A percentile compares a stretch with the other conserved stretches of the same genome.
Evolutionary conservation across 2,888 invertebrate species (phyloP).

Genomic region (Megalurothrips usitatus): DNA sequence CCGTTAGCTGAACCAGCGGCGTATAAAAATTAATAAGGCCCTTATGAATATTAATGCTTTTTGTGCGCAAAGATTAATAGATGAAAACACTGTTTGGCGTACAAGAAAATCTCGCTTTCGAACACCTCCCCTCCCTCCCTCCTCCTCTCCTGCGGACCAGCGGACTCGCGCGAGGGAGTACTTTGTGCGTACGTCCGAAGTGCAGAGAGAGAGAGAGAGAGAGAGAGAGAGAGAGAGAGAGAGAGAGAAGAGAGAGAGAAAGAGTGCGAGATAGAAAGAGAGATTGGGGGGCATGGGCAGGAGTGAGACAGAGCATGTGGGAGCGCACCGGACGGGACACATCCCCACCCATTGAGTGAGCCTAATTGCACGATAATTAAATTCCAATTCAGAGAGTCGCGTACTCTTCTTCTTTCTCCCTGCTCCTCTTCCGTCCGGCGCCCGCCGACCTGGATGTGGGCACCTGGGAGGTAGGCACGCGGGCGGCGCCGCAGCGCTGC

Average conservation of each 20-base stretch:
- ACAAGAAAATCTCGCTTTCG: constrained; percentile 9
- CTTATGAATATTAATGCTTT: constrained; percentile 11
- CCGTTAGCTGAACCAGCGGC: constrained; percentile 23
- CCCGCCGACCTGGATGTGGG: neutral
- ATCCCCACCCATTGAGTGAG: neutral
- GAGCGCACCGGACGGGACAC: neutral
- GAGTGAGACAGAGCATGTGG: neutral
- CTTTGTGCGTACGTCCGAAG: too few species aligned
- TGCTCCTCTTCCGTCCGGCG: neutral
- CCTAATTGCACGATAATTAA: constrained; percentile 23
- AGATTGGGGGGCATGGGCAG: neutral
- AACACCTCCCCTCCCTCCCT: neutral
- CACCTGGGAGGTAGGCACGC: neutral
- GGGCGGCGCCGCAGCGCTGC: neutral
- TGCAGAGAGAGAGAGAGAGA: too few species aligned
- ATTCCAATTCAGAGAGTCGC: neutral
- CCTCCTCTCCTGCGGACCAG: too few species aligned
- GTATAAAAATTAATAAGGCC: constrained; percentile 23
- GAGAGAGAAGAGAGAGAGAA: neutral
- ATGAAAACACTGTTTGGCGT: constrained; percentile 25
- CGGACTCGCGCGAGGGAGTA: too few species aligned
- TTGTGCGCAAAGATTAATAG: constrained; percentile 10
- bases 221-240: too few species aligned
- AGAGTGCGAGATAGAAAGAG: neutral
- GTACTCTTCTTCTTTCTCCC: too few species aligned